phyloP scores from a whole-genome alignment of 92 coral and sea anemone genomes.

The Heliopora coerulea region DNA sequence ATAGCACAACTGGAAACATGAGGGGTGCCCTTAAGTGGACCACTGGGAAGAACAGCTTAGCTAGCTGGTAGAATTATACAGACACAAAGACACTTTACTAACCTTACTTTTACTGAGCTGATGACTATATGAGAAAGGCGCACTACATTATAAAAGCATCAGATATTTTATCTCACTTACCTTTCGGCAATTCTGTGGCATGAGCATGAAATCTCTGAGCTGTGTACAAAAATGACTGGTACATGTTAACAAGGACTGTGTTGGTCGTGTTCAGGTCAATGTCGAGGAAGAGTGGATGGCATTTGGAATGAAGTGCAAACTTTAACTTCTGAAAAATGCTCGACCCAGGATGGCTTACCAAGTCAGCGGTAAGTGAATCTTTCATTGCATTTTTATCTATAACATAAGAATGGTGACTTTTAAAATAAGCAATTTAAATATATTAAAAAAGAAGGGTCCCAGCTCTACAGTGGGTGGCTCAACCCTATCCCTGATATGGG shows the following conservation, averaged over 20 bases:
- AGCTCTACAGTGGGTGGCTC: no score
- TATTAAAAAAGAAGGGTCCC: no score
- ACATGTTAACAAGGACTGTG: constrained; percentile 60
- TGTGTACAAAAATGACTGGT: constrained; percentile 63
- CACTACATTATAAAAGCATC: no score
- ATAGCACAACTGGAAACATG: no score
- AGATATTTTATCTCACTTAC: constrained; percentile 41
- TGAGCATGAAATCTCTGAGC: constrained; percentile 68
- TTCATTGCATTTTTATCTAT: constrained; percentile 21
- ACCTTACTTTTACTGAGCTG: no score
- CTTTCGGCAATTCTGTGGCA: constrained; percentile 59
- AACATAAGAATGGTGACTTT: neutral
- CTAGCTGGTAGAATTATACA: no score
- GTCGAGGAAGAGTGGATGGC: constrained; percentile 79
- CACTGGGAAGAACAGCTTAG: no score
- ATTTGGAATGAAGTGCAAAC: constrained; percentile 60
- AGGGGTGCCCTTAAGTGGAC: no score
- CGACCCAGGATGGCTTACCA: constrained; percentile 44
- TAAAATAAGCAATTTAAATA: neutral
- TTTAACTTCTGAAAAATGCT: constrained; percentile 48
- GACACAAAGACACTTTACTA: no score
- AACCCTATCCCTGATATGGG: neutral
- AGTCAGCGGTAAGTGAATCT: constrained; percentile 41
- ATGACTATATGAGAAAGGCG: no score
- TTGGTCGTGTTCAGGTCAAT: constrained; percentile 52